Evolutionary conservation across 2,888 invertebrate species (phyloP).

Genomic region (Yponomeuta sedellus): DNA sequence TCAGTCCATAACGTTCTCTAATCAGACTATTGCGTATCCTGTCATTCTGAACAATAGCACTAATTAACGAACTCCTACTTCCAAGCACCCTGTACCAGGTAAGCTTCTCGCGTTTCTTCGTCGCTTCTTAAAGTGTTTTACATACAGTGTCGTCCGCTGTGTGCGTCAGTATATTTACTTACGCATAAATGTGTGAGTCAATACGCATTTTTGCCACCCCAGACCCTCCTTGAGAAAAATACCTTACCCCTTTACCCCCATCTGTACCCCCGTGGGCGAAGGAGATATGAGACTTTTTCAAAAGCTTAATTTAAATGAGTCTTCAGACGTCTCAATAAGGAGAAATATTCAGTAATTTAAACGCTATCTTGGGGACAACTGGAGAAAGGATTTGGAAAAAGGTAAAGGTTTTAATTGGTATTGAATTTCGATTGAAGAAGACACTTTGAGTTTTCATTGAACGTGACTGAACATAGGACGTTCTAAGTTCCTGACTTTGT

Average conservation of each 20-base stretch:
- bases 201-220: constrained; percentile 70
- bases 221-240: constrained; percentile 36
- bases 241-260: constrained; percentile 55
- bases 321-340: constrained; percentile 65
- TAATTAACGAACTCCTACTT: background rate
- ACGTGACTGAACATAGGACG: background rate
- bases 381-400: constrained; percentile 37
- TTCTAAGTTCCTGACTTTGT: background rate
- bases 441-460: constrained; percentile 25
- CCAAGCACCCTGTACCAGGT: constrained; percentile 54
- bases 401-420: constrained; percentile 67
- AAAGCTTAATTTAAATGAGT: constrained; percentile 76
- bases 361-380: constrained; percentile 61
- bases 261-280: constrained; percentile 71
- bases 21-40: too few species aligned
- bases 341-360: constrained; percentile 69
- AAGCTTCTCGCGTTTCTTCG: constrained; percentile 77
- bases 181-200: constrained; percentile 69
- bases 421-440: constrained; percentile 64
- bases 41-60: background rate
- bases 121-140: constrained; percentile 77
- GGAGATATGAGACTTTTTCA: constrained; percentile 76
- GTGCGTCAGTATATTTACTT: constrained; percentile 70
- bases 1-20: too few species aligned
- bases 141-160: constrained; percentile 59